Percentiles rank a stretch among this genome's conserved stretches.
Conservation (phyloP, 2,797 vertebrate genomes). For the Lepilemur septentrionalis region DNA sequence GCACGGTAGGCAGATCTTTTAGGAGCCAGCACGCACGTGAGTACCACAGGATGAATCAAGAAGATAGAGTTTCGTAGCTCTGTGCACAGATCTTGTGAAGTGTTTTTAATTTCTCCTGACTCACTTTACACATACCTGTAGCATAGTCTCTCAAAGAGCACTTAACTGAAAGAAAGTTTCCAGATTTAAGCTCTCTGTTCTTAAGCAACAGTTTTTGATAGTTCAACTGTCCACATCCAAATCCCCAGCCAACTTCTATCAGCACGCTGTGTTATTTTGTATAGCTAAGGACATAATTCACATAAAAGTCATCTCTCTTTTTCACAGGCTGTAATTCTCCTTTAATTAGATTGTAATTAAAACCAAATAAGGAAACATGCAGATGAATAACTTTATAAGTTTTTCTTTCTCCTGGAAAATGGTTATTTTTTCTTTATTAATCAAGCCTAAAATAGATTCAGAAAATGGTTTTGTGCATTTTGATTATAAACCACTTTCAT, state of each 20-base stretch:
- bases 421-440: constrained; percentile 65
- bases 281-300: not conserved
- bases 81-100: not conserved
- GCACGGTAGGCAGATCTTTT: not conserved
- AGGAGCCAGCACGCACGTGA: not conserved
- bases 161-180: not conserved
- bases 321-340: constrained; percentile 47
- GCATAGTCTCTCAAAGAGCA: not conserved
- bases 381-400: constrained; percentile 67
- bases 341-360: constrained; percentile 77
- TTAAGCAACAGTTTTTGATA: not conserved
- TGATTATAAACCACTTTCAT: constrained; percentile 50
- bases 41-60: not conserved
- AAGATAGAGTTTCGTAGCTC: not conserved
- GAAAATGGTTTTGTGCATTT: constrained; percentile 68
- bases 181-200: constrained; percentile 42
- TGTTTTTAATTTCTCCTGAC: not conserved
- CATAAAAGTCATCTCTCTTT: constrained; percentile 46
- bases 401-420: constrained; percentile 61
- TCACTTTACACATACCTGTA: not conserved
- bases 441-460: constrained; percentile 56
- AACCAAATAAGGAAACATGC: constrained; percentile 57
- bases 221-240: constrained; percentile 49
- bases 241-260: not conserved
- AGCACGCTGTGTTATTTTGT: constrained; percentile 32